Conservation (phyloP, 1,140 invertebrate species). For the Orius insidiosus region DNA sequence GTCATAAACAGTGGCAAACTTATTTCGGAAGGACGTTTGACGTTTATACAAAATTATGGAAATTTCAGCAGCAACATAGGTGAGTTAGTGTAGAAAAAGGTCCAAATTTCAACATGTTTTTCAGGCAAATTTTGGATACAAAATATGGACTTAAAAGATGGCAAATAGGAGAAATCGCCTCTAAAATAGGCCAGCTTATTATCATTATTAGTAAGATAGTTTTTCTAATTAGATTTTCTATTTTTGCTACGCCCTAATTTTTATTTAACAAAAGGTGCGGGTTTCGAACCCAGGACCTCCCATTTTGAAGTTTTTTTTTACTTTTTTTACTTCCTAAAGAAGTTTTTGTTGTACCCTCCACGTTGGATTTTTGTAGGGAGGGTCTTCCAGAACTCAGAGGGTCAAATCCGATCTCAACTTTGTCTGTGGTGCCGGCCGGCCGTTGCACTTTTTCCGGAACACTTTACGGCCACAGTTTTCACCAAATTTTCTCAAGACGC, state of each 20-base stretch:
- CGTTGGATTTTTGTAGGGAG: too few relatives aligned
- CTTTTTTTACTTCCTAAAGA: too few relatives aligned
- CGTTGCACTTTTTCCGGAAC: too few relatives aligned
- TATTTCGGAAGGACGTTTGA: constrained; percentile 96
- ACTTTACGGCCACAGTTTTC: too few relatives aligned
- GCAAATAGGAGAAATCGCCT: constrained; percentile 98
- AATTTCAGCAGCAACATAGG: constrained; percentile 94
- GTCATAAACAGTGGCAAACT: constrained; percentile 94
- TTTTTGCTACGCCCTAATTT: too few relatives aligned
- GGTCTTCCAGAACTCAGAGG: too few relatives aligned
- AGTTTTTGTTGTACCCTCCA: too few relatives aligned
- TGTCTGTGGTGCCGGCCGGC: too few relatives aligned
- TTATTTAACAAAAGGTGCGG: neutral
- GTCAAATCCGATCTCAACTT: too few relatives aligned
- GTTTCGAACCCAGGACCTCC: too few relatives aligned
- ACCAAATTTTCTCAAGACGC: too few relatives aligned
- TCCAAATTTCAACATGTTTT: constrained; percentile 20
- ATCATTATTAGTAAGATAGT: constrained; percentile 96
- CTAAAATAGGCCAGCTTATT: constrained; percentile 98
- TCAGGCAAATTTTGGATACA: constrained; percentile 62
- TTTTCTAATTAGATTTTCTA: neutral
- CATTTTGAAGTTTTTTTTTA: too few relatives aligned
- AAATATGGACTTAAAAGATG: constrained; percentile 93
- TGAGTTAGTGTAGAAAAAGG: constrained; percentile 23
- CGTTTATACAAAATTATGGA: constrained; percentile 96